Percentiles rank a stretch among this genome's conserved stretches.
Conservation (phyloP, 2,888 invertebrate species). For the Tachina fera region DNA sequence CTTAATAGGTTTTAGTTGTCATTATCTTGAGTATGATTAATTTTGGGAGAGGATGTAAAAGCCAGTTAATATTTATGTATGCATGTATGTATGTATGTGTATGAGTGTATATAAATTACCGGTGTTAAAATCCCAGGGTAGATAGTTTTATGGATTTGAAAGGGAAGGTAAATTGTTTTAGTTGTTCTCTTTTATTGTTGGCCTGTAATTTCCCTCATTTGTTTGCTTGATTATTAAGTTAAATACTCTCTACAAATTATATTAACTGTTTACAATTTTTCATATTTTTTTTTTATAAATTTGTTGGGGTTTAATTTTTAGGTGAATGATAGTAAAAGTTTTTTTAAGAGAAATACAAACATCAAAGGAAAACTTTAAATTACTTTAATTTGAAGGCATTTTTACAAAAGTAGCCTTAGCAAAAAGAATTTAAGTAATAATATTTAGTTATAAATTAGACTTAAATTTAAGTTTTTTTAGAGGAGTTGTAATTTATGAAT, state of each 20-base stretch:
- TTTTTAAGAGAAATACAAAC: conserved; percentile 7
- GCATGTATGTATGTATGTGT: conserved; percentile 27
- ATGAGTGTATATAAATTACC: conserved; percentile 25
- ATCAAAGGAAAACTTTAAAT: conserved; percentile 21
- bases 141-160: conserved; percentile 27
- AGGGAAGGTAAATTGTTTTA: background rate
- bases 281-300: background rate
- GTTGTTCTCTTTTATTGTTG: background rate
- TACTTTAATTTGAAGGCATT: conserved; percentile 17
- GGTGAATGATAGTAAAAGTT: conserved; percentile 18
- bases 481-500: background rate
- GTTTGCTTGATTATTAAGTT: background rate
- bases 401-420: background rate
- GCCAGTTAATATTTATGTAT: conserved; percentile 39
- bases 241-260: background rate
- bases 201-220: conserved; percentile 3
- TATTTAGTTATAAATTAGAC: background rate
- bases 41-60: conserved; percentile 51
- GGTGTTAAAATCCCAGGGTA: conserved; percentile 2
- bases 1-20: background rate
- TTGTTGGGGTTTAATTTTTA: background rate
- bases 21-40: conserved; percentile 40
- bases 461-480: background rate
- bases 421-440: background rate
- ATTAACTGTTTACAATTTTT: conserved; percentile 26